phyloP scores from a whole-genome alignment of 2,113 vertebrate genomes.

The Chunga burmeisteri region DNA sequence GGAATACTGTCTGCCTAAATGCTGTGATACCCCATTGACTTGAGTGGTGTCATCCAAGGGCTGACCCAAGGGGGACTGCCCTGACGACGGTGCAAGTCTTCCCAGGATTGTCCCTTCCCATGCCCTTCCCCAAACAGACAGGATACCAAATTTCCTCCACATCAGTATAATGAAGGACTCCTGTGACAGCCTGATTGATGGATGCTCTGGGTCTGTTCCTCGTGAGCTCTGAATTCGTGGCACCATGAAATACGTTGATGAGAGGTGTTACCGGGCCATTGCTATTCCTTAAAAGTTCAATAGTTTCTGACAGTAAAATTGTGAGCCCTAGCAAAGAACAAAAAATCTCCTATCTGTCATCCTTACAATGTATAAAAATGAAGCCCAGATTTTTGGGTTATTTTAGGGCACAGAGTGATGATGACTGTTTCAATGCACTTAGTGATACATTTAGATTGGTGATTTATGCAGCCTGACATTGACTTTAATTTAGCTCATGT shows the following conservation, averaged over 20 bases:
- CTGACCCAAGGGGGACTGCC: not conserved
- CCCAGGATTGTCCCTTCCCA: not conserved
- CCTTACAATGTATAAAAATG: not conserved
- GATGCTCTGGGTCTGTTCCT: not conserved
- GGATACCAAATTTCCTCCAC: not conserved
- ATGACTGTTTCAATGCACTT: constrained; percentile 42
- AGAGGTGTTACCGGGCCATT: not conserved
- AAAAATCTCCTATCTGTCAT: not conserved
- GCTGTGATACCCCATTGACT: not conserved
- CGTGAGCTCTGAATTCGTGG: not conserved
- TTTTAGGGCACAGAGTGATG: constrained; percentile 41
- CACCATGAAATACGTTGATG: not conserved
- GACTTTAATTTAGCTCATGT: constrained; percentile 72
- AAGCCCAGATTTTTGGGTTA: constrained; percentile 51
- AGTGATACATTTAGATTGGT: constrained; percentile 56
- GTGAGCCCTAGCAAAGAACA: not conserved
- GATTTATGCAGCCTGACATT: constrained; percentile 66
- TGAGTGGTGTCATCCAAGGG: not conserved
- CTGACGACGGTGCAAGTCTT: not conserved
- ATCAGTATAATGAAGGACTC: not conserved
- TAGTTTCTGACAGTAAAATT: constrained; percentile 16
- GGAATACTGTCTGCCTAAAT: not conserved
- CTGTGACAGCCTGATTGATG: not conserved
- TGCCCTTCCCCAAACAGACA: not conserved
- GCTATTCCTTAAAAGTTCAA: not conserved